phyloP scores from a whole-genome alignment of 2,888 invertebrate species.

The Ophraella communa region DNA sequence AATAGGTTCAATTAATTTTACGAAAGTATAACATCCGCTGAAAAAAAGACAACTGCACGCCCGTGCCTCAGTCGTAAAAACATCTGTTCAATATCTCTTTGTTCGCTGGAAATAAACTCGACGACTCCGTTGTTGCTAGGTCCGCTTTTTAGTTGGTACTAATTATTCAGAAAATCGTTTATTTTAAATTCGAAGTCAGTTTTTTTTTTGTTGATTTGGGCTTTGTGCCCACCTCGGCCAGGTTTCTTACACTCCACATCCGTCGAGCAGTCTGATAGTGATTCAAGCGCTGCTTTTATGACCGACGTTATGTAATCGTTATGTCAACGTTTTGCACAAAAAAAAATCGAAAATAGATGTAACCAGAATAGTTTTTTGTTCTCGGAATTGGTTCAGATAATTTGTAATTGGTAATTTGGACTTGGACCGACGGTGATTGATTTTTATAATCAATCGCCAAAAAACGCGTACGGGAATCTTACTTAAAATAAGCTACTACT shows the following conservation, averaged over 20 bases:
- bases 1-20: no score
- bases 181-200: not conserved
- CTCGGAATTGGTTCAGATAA: not conserved
- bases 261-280: not conserved
- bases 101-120: not conserved
- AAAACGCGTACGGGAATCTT: not conserved
- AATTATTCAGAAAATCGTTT: not conserved
- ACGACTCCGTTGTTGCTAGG: constrained; percentile 1
- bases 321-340: not conserved
- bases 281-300: not conserved
- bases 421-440: not conserved
- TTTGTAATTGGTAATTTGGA: not conserved
- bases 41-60: not conserved
- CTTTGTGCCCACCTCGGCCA: not conserved
- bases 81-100: constrained; percentile 11
- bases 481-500: no score
- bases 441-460: not conserved
- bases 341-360: not conserved
- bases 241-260: not conserved
- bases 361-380: not conserved
- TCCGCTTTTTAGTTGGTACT: not conserved
- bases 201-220: no score
- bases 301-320: not conserved
- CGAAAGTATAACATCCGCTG: no score
- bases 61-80: not conserved